Percentiles rank a stretch among this genome's conserved stretches.
Evolutionary conservation across 2,797 vertebrate species (phyloP).

Genomic region (Eulemur mongoz): DNA sequence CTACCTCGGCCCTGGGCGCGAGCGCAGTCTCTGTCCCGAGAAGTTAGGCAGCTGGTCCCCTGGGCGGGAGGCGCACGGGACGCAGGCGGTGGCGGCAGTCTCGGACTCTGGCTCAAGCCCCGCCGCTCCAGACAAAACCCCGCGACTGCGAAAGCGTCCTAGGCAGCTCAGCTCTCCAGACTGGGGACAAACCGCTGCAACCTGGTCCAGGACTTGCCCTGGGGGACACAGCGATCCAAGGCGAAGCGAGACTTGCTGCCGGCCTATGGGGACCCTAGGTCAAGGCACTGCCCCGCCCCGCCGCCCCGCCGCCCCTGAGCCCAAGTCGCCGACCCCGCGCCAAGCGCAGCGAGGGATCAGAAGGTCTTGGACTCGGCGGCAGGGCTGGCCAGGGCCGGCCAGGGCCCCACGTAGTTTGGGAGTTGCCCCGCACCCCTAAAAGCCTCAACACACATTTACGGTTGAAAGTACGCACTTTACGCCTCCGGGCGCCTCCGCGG

Average conservation of each 20-base stretch:
- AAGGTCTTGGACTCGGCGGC: background rate
- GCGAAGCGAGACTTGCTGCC: background rate
- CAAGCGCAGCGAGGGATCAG: background rate
- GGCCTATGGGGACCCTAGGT: background rate
- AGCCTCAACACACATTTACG: conserved; percentile 8
- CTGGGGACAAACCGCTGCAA: background rate
- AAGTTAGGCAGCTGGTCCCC: conserved; percentile 48
- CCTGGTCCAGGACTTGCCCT: background rate
- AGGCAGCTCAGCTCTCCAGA: background rate
- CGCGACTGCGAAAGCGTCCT: background rate
- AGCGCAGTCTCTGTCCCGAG: background rate
- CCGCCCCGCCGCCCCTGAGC: background rate
- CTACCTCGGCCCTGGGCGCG: background rate
- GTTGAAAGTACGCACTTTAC: conserved; percentile 66
- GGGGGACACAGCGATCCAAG: background rate
- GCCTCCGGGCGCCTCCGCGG: conserved; percentile 61
- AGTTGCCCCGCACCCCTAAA: conserved; percentile 60
- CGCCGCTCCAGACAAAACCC: background rate
- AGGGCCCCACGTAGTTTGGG: background rate
- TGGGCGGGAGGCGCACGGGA: background rate
- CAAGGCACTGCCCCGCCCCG: background rate
- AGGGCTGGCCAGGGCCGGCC: background rate
- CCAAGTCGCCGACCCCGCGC: background rate
- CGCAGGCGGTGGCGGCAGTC: background rate
- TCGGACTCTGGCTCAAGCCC: background rate